Evolutionary conservation across 2,888 invertebrate species (phyloP), one percentile per base, ranked within the genome.

Genomic region (Branchipolynoe longqiensis): DNA sequence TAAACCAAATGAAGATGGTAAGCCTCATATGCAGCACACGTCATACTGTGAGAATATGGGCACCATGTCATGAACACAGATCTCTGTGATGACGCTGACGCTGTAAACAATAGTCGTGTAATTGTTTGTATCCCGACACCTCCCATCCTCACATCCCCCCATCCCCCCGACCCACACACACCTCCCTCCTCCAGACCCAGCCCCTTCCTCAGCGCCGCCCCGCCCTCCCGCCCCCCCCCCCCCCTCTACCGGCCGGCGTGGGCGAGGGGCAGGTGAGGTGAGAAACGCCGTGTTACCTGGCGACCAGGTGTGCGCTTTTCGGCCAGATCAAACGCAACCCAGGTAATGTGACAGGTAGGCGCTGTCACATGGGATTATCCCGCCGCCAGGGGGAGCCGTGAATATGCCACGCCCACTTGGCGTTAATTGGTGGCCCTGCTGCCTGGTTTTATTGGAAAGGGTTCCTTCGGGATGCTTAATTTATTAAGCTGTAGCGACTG

Each of bases 201-300:
- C 48, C 48, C 48, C 48, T 48, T 18, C 48, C 8, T 12, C 48
- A 48, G 48, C 8, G 8, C 8, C 48, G 8, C 48, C 62, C 8
- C 62, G 31, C 62, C 6, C 28, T 62, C 14, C 62, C 62, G 14
- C 62, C 28, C 6, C 48, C 48, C 48, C 48, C 48, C 48, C 48
- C 8, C 48, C 8, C 8, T 8, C 62, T 14, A 6, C 28, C 62
- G 62, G 62, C 12, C 28, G 62, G 62, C 8, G 25, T 8, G 62
- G n/a, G 62, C 62, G 31, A 6, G 78, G 14, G 69, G 4, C 38
- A 69, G 69, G 78, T 48, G 78, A 78, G 78, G 78, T 78, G 78
- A n/a, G 78, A 78, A 78, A 78, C 41, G 28, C 73, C 8, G 78
- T 78, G 78, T 78, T 78, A 78, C 25, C 78, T 78, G 78, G 22